A percentile compares a stretch with the other conserved stretches of the same genome.
phyloP scores from a whole-genome alignment of 1,140 invertebrate genomes.

The Ylistrum balloti region DNA sequence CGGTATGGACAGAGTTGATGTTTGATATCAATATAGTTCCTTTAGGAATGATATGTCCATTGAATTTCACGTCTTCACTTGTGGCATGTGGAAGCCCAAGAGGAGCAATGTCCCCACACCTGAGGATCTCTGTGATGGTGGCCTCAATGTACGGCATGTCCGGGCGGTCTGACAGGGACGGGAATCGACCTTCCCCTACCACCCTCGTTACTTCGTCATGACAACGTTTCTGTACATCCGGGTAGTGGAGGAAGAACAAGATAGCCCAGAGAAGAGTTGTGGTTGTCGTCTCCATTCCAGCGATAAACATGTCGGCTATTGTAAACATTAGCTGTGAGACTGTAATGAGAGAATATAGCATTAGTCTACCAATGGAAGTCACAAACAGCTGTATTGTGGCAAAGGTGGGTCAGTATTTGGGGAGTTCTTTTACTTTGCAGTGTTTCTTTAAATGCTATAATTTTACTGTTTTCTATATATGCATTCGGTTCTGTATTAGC shows the following conservation, averaged over 20 bases:
- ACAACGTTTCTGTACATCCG: slow-evolving; percentile 89
- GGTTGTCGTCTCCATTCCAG: slow-evolving; percentile 94
- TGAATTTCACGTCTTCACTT: slow-evolving; percentile 66
- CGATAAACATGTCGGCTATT: slow-evolving; percentile 87
- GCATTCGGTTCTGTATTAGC: no score
- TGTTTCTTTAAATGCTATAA: no score
- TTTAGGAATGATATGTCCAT: slow-evolving; percentile 76
- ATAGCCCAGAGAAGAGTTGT: slow-evolving; percentile 93
- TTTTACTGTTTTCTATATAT: no score
- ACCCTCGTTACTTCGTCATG: slow-evolving; percentile 92
- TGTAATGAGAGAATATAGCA: no score
- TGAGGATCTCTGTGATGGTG: slow-evolving; percentile 60
- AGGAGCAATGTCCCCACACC: slow-evolving; percentile 67
- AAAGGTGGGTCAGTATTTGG: no score
- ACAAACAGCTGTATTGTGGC: no score
- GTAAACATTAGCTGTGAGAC: slow-evolving; percentile 28
- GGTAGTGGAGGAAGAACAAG: slow-evolving; percentile 90
- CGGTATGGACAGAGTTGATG: slow-evolving; percentile 71
- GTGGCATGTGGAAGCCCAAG: slow-evolving; percentile 76
- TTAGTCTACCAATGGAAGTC: no score
- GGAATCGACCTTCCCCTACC: slow-evolving; percentile 42
- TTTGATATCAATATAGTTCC: slow-evolving; percentile 76
- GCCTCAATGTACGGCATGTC: slow-evolving; percentile 61
- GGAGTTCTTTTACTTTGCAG: no score
- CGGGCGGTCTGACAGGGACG: slow-evolving; percentile 46